Evolutionary conservation across 2,797 vertebrate genomes (phyloP), one percentile per base, ranked within the genome.

Genomic region (Brachyalestes nurse): DNA sequence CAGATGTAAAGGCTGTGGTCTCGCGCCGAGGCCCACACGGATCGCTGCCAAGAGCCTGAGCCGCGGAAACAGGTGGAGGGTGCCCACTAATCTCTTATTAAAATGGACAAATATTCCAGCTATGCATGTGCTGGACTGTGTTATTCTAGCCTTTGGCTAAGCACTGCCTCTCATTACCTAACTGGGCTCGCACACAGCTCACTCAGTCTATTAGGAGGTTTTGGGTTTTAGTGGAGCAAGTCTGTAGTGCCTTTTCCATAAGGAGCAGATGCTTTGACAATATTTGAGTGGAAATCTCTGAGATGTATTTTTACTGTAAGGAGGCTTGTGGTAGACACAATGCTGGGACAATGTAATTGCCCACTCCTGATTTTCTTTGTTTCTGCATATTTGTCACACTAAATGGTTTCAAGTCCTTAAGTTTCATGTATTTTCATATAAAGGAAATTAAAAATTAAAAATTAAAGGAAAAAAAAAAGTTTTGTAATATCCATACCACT

Each of bases 51-150:
- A 77, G 92, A 91, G 91, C 90, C 91, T 92, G 94, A 96, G 95
- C 91, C 86, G 55, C 91, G 93, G 91, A 93, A 94, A 95, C 95
- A 97, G 94, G 96, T 96, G 93, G 93, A 95, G 95, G 94, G 93
- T 94, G 92, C 93, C 92, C 88, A 78, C 90, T 91, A 94, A 96
- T 96, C 95, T 96, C 93, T 94, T 96, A 94, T 93, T 93, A 90
- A 90, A 93, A 84, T 83, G 88, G 89, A 92, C 89, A 96, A 95
- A 90, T 95, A 96, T 97, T 94, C 92, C 90, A 96, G 93, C 93
- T 92, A 96, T 95, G 95, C 87, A 87, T 91, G 92, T 89, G 88
- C 89, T 60, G 90, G 84, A 86, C 87, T 91, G 88, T 92, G 91
- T 93, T 94, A 83, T 92, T 94, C 93, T 83, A 84, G 81, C 76